A percentile compares a stretch with the other conserved stretches of the same genome.
Evolutionary conservation across 2,888 invertebrate genomes (phyloP).

Genomic region (Chaetoderma sp.): DNA sequence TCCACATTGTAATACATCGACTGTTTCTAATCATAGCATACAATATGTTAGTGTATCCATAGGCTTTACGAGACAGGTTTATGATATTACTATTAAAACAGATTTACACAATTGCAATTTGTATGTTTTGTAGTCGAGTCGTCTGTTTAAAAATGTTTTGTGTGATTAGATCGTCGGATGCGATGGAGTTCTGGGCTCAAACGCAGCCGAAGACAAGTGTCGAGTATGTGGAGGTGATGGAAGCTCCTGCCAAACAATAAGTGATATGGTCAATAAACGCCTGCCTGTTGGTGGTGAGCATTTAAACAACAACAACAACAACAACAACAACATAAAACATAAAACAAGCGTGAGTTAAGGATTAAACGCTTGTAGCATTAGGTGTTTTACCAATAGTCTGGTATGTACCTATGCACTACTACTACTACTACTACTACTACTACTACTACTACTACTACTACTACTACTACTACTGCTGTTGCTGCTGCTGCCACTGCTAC

Average conservation of each 20-base stretch:
- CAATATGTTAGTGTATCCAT: too few relatives aligned
- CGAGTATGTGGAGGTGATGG: slow-evolving; percentile 65
- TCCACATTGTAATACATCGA: too few relatives aligned
- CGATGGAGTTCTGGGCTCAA: slow-evolving; percentile 61
- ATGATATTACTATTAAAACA: too few relatives aligned
- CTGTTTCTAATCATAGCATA: too few relatives aligned
- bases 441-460: not conserved
- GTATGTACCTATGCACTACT: too few relatives aligned
- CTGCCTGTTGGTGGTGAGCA: slow-evolving; percentile 53
- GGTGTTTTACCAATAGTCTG: not conserved
- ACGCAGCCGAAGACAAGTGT: slow-evolving; percentile 62
- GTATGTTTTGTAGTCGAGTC: too few relatives aligned
- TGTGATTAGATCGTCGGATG: slow-evolving; percentile 67
- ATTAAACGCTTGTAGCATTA: not conserved
- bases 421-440: not conserved
- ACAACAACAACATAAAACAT: too few relatives aligned
- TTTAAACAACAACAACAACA: not conserved
- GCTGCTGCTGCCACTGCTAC: too few relatives aligned
- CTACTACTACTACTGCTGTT: not conserved
- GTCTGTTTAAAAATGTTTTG: too few relatives aligned
- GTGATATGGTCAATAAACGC: slow-evolving; percentile 50
- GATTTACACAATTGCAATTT: too few relatives aligned
- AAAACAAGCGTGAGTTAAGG: too few relatives aligned
- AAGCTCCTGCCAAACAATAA: slow-evolving; percentile 56
- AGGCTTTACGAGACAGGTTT: too few relatives aligned